These are phyloP conservation scores for Tragelaphus eurycerus DNA, from an alignment of 2,797 vertebrate genomes.

Conservation along the genomic window DNA sequence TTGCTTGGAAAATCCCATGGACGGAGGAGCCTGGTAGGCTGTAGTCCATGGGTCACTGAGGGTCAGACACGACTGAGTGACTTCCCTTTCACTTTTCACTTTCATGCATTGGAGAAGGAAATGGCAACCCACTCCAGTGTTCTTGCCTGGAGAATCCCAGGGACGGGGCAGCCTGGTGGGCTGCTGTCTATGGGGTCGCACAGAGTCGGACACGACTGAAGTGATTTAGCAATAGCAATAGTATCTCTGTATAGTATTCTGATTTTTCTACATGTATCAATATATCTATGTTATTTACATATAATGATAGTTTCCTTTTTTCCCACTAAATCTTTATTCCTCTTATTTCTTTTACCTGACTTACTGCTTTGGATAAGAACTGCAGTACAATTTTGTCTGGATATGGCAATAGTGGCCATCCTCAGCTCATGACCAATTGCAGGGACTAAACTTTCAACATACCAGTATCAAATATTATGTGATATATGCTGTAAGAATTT, in stretches of 20 bases:
- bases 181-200: too few relatives aligned
- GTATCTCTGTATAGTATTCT: neutral
- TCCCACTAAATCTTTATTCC: neutral
- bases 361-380: neutral
- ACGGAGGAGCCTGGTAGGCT: too few relatives aligned
- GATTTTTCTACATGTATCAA: neutral
- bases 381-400: neutral
- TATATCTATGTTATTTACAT: neutral
- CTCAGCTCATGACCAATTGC: neutral
- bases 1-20: too few relatives aligned
- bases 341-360: slow-evolving; percentile 17
- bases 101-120: too few relatives aligned
- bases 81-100: too few relatives aligned
- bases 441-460: neutral
- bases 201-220: too few relatives aligned
- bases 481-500: neutral
- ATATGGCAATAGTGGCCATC: neutral
- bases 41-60: too few relatives aligned
- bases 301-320: neutral
- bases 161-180: too few relatives aligned
- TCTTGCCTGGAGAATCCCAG: too few relatives aligned
- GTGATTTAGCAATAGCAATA: neutral
- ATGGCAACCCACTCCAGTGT: too few relatives aligned
- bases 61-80: too few relatives aligned
- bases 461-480: neutral